Conservation (phyloP, 2,888 invertebrate genomes). For the Eristalis pertinax region DNA sequence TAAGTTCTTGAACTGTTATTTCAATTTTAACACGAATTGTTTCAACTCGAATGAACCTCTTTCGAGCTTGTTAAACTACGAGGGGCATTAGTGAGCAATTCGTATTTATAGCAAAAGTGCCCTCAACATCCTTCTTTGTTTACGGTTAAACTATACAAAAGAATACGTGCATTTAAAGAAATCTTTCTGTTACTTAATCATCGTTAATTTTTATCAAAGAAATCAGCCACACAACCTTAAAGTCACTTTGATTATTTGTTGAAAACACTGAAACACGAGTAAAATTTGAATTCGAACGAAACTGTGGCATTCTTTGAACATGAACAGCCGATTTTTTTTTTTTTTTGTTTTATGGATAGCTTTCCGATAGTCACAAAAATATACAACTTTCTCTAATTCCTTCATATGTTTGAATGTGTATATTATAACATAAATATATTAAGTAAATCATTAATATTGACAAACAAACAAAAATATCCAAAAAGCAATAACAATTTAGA, state of each 20-base stretch:
- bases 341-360: slow-evolving; percentile 22
- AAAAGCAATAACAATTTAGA: slow-evolving; percentile 69
- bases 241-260: slow-evolving; percentile 8
- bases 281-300: neutral
- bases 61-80: neutral
- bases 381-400: slow-evolving; percentile 30
- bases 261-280: neutral
- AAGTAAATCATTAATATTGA: slow-evolving; percentile 53
- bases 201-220: neutral
- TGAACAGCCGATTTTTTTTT: neutral
- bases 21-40: neutral
- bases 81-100: neutral
- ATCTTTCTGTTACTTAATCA: neutral
- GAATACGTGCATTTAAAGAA: neutral
- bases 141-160: neutral
- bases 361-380: slow-evolving; percentile 12
- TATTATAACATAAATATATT: slow-evolving; percentile 39
- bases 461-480: slow-evolving; percentile 55
- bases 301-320: slow-evolving; percentile 12
- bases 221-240: slow-evolving; percentile 8
- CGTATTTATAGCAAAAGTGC: neutral
- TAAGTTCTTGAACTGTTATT: neutral
- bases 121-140: neutral
- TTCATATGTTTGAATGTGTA: slow-evolving; percentile 50
- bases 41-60: neutral